Evolutionary conservation across 2,888 invertebrate genomes (phyloP).

Genomic region (Polia nebulosa): DNA sequence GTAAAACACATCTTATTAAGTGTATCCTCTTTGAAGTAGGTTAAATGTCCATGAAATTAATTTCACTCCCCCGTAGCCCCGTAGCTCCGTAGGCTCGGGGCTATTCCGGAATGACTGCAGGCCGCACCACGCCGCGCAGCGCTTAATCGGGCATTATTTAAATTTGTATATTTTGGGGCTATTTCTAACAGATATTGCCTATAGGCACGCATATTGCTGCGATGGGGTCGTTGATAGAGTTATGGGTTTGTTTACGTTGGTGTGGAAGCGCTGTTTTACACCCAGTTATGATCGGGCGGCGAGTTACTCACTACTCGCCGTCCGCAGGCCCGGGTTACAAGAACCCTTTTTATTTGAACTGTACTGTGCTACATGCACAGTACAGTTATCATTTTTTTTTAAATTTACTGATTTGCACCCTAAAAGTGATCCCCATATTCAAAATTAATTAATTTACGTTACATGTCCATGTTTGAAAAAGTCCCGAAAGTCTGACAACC

Average conservation of each 20-base stretch:
- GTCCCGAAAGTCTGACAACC: too few species aligned
- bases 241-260: constrained; percentile 51
- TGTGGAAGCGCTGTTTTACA: constrained; percentile 36
- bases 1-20: constrained; percentile 54
- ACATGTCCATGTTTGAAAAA: too few species aligned
- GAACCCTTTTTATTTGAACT: too few species aligned
- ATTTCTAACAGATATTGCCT: constrained; percentile 56
- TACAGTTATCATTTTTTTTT: too few species aligned
- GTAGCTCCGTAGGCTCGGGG: constrained; percentile 57
- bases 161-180: constrained; percentile 71
- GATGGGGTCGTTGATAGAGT: constrained; percentile 44
- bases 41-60: constrained; percentile 76
- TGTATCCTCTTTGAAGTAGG: constrained; percentile 64
- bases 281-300: constrained; percentile 27
- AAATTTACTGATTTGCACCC: too few species aligned
- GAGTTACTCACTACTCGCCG: too few species aligned
- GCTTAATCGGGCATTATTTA: constrained; percentile 78
- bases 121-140: constrained; percentile 62
- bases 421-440: too few species aligned
- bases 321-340: too few species aligned
- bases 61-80: constrained; percentile 69
- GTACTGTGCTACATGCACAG: too few species aligned
- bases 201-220: constrained; percentile 35
- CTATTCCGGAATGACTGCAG: constrained; percentile 66
- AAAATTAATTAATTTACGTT: too few species aligned